Base-by-base conservation (phyloP, 2,113 vertebrate genomes). In the Rhinopomastus cyanomelas region DNA sequence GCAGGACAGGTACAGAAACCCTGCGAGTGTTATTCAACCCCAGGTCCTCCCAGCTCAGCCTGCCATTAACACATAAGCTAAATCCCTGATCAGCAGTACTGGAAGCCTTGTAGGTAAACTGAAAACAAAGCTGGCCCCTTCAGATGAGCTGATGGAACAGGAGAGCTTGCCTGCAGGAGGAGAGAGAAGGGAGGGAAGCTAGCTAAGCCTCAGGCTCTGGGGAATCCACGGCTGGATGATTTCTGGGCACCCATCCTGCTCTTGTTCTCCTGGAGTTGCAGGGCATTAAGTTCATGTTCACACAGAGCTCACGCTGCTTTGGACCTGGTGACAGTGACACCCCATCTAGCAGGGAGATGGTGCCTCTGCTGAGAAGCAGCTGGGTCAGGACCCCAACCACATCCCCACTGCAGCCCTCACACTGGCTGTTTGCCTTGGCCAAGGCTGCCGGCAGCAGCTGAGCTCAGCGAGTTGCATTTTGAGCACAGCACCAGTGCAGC, bases 241-340 rank as follows among this genome's bases (percentile, higher is more conserved):
- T 92, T 85, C 88, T 85, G 74, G 83, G 66, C 81, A 81, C 55
- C 52, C 19, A 16, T 84, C 78, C 90, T 93, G 66, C 86, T 85
- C 62, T 81, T 37, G 8, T 12, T 89, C 77, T 86, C 46, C 73
- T 76, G 65, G 34, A 76, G 23, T 25, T 6, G 1, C 6, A 51
- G 64, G 65, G n/a, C 52, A 36, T 46, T 34, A 69, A 66, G 65
- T 64, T 67, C 65, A 53, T 39, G 29, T 51, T 39, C 66, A 29
- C 0, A 11, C 15, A 13, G 71, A 62, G 56, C 55, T 87, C 75
- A 16, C 3, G 2, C n/a, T 74, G 79, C 62, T 87, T 39, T 49
- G 81, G 60, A 71, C 56, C 29, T 39, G 67, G 83, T 2, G 71
- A 76, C 74, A 81, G 34, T 2, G 72, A 52, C 8, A 6, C 22